These are phyloP conservation scores for Rhinopomastus cyanomelas DNA, from an alignment of 2,113 vertebrate species.

Conservation along the genomic window DNA sequence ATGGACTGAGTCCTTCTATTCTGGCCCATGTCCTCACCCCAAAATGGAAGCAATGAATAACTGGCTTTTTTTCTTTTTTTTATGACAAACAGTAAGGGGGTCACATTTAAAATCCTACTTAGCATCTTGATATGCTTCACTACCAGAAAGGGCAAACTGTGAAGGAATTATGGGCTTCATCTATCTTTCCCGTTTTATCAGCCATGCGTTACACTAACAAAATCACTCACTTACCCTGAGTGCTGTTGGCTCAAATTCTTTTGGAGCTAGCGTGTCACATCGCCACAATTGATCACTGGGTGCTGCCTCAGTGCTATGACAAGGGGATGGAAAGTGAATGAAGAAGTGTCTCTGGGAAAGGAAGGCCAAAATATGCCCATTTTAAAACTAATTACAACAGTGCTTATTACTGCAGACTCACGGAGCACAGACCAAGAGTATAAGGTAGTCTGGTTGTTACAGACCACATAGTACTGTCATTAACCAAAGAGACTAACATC, in stretches of 20 bases:
- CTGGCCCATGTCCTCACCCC: too few relatives aligned
- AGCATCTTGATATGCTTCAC: constrained; percentile 32
- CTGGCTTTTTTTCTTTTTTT: not conserved
- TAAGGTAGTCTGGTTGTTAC: not conserved
- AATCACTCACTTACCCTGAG: constrained; percentile 55
- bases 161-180: constrained; percentile 11
- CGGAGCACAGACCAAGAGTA: not conserved
- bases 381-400: constrained; percentile 29
- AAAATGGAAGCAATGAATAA: too few relatives aligned
- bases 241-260: constrained; percentile 42
- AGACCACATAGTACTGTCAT: not conserved
- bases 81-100: constrained; percentile 12
- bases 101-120: constrained; percentile 39
- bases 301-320: not conserved
- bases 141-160: constrained; percentile 13
- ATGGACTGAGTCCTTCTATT: too few relatives aligned
- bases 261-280: not conserved
- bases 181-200: constrained; percentile 48
- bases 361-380: not conserved
- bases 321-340: not conserved
- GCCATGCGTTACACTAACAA: not conserved
- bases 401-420: not conserved
- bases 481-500: not conserved
- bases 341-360: constrained; percentile 30
- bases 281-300: constrained; percentile 38